Evolutionary conservation across 2,888 invertebrate species (phyloP), one percentile per base, ranked within the genome.

Genomic region (Herminia tarsipennalis): DNA sequence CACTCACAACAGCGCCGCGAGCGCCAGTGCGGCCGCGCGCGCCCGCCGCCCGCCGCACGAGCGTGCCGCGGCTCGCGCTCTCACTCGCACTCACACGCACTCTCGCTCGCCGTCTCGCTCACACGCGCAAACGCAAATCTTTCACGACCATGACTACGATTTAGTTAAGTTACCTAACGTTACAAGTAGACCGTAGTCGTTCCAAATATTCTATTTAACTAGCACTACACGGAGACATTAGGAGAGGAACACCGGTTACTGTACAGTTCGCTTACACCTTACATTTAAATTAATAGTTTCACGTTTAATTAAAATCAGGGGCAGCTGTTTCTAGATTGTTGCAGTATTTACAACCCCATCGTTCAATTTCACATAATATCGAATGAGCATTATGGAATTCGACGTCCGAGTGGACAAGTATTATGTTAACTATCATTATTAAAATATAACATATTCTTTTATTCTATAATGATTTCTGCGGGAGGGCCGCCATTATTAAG

Each of bases 161-260:
- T 73, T 71, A 79, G 59, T 78, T 77, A 81, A 79, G 59, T 78
- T 77, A 81, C 71, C 82, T 86, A 86, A 78, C 53, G 62, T 80
- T 74, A 81, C 69, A 72, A 76, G 80, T 76, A 81, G 81, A 80
- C 80, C 78, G 77, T 74, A 81, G 79, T 80, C 78, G 59, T 78
- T 73, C 66, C 77, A 74, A 73, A 80, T 78, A 81, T 59, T 79
- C 83, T 85, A 80, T 70, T 72, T 73, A 76, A 75, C 88, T 89
- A 89, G 76, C 76, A 73, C 86, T 88, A 88, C 86, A 80, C 74
- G 81, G 88, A 87, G 85, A 88, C 80, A 76, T 83, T 83, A 84
- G 83, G 85, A 88, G 86, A 90, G 89, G 89, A 89, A 89, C 90
- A 88, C 88, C 87, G 78, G 84, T 88, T 84, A 86, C 88, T 90